phyloP scores from a whole-genome alignment of 2,113 vertebrate genomes.

The Pipa parva region DNA sequence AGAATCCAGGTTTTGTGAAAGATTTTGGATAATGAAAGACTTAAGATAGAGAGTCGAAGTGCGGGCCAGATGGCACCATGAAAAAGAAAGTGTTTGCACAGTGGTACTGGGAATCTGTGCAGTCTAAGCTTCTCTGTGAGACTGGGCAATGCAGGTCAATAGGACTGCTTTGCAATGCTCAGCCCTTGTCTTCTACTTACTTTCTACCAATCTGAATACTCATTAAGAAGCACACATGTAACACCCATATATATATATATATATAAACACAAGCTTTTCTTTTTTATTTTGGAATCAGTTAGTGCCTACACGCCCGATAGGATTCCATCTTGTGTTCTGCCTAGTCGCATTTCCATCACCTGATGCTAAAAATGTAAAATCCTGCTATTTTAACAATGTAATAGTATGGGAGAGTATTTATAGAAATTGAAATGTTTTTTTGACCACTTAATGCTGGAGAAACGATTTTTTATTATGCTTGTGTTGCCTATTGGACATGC shows the following conservation, averaged over 20 bases:
- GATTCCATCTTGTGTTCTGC: too few species aligned
- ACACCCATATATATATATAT: too few species aligned
- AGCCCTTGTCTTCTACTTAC: slow-evolving; percentile 2
- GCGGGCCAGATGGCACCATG: slow-evolving; percentile 30
- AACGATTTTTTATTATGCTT: too few species aligned
- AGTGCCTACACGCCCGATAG: too few species aligned
- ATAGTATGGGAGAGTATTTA: too few species aligned
- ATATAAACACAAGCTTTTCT: slow-evolving; percentile 2
- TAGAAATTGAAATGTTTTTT: too few species aligned
- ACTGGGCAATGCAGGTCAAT: slow-evolving; percentile 2
- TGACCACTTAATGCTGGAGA: too few species aligned
- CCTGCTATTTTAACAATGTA: too few species aligned
- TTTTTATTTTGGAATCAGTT: too few species aligned
- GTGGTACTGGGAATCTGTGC: slow-evolving; percentile 21
- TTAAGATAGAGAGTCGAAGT: slow-evolving; percentile 10
- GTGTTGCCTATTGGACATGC: too few species aligned
- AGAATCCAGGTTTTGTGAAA: not conserved
- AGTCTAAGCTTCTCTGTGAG: slow-evolving; percentile 20
- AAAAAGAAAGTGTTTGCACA: slow-evolving; percentile 36
- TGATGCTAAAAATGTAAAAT: too few species aligned
- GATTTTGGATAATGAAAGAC: slow-evolving; percentile 13
- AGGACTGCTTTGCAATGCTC: slow-evolving; percentile 7
- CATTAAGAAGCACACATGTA: slow-evolving; percentile 2
- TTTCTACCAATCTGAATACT: slow-evolving; percentile 17
- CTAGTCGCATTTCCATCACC: too few species aligned